Evolutionary conservation across 2,888 invertebrate genomes (phyloP), one percentile per base, ranked within the genome.

Genomic region (Cheilosia soror): DNA sequence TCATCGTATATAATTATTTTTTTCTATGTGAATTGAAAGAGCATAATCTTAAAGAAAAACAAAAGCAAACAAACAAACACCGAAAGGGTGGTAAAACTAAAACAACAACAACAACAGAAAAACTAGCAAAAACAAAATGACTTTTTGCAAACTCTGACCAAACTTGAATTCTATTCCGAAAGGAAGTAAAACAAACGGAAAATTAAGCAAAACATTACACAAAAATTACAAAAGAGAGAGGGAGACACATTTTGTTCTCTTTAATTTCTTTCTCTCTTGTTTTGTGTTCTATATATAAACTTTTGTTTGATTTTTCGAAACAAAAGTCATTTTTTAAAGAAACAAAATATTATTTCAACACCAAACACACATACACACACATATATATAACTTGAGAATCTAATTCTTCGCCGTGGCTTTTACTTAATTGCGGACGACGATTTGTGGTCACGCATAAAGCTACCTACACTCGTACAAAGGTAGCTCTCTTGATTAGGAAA

Each of bases 61-160:
- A 20, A 5, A 40, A 31, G 3, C 13, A 51, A 6, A 55, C 40
- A 31, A 51, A 40, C 29, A 58, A 49, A 44, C 76, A 63, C 47
- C 63, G 20, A 42, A 29, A 49, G 31, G 15, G 69, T 51, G 73
- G 9, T 73, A 49, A 57, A 72, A 49, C 60, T 5, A 44, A 62
- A 58, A 5, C 44, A 44, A 15, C 44, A 37, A 55, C 3, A 29
- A 42, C n/a, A n/a, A n/a, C n/a, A n/a, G 15, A 53, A 49, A 73
- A 51, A 77, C 53, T 42, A 71, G 20, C 20, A 20, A 20, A 66
- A 76, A 69, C 60, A 77, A 72, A 72, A 84, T 80, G 79, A 55
- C 75, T 71, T 66, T 65, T 53, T 63, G 27, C 13, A 75, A 75
- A 51, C 84, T 79, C 53, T 84, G 75, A 84, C 79, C 79, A 84